Conservation (phyloP, 2,113 vertebrate species). For the Paradoxurus hermaphroditus region DNA sequence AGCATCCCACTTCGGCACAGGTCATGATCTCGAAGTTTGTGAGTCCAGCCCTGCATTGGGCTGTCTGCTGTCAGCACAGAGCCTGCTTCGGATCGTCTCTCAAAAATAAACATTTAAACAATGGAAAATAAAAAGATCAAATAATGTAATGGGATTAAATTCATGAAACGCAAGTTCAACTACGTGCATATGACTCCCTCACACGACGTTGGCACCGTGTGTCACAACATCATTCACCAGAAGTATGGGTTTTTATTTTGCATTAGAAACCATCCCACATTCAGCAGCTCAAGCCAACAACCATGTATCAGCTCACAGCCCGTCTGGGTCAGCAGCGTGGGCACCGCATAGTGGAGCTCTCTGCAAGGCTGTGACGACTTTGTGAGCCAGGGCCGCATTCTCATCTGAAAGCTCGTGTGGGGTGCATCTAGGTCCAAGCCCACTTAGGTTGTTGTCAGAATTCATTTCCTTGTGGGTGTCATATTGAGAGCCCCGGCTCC, state of each 20-base stretch:
- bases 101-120: too few species aligned
- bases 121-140: neutral
- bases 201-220: fast-evolving
- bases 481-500: neutral
- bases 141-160: too few species aligned
- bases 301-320: neutral
- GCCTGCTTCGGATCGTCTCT: too few species aligned
- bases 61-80: too few species aligned
- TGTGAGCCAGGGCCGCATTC: too few species aligned
- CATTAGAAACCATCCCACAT: too few species aligned
- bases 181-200: neutral
- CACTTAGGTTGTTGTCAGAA: neutral
- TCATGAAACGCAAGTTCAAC: neutral
- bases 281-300: too few species aligned
- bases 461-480: neutral
- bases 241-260: neutral
- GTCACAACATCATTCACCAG: neutral
- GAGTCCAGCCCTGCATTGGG: too few species aligned
- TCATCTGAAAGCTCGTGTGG: neutral
- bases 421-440: too few species aligned
- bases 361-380: fast-evolving
- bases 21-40: too few species aligned
- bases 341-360: neutral
- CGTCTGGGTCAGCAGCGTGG: too few species aligned
- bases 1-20: too few species aligned